Conservation (phyloP, 2,888 invertebrate genomes). For the Phengaris arion region DNA sequence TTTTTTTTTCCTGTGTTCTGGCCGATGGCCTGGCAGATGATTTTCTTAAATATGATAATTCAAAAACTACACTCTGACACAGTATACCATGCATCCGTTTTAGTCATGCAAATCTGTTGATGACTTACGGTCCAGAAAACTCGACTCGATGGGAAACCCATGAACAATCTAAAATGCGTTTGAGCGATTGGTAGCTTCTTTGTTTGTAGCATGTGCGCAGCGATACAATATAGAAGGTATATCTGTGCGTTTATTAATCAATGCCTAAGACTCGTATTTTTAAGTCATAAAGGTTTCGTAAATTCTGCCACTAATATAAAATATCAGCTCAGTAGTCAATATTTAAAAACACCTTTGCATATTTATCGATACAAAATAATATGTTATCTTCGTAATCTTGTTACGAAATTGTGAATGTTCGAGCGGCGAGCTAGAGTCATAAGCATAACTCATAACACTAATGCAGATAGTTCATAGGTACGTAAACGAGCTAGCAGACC, state of each 20-base stretch:
- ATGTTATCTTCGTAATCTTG: conserved; percentile 13
- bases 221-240: no score
- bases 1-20: no score
- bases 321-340: background rate
- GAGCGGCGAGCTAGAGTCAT: background rate
- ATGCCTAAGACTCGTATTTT: background rate
- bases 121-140: no score
- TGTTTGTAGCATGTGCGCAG: no score
- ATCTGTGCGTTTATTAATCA: background rate
- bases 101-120: no score
- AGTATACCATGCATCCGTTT: no score
- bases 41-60: no score
- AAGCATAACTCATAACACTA: background rate
- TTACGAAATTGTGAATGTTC: conserved; percentile 25
- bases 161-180: no score
- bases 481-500: background rate
- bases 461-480: conserved; percentile 1
- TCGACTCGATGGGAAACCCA: no score
- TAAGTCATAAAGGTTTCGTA: conserved; percentile 2
- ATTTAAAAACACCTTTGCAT: conserved; percentile 17
- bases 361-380: conserved; percentile 2
- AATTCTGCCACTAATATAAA: background rate
- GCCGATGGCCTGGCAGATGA: no score
- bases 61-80: no score
- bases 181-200: no score